Base-by-base conservation (phyloP, 2,113 vertebrate genomes). In the Silurus asotus region DNA sequence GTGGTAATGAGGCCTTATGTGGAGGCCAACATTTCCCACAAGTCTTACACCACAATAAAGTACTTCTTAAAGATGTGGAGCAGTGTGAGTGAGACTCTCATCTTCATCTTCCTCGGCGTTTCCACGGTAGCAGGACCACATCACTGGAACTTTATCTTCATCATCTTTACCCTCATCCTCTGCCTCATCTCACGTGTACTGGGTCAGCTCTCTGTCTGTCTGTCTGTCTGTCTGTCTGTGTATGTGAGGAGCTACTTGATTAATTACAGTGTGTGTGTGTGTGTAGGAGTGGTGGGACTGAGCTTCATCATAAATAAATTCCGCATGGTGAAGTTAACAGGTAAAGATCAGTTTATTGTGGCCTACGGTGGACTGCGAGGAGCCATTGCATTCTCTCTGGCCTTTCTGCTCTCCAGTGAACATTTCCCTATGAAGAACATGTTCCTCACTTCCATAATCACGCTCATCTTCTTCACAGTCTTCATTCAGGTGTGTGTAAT, bases 11-110 rank as follows among this genome's bases (percentile, higher is more conserved):
- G 96, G 1, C 98, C 98, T 0, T 99, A 99, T 0, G 97, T 99
- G 91, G 97, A 99, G 91, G 98, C 98, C 91, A 99, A 99, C 92
- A 97, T 99, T 90, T 99, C 98, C 89, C 98, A 99, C 92, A 99
- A 99, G 89, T 99, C 98, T 75, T 97, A 98, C 94, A 99, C 97
- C 9, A 99, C 98, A 91, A 96, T 99, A 94, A 99, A 99, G 28
- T 99, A 99, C 74, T 99, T 99, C 93, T 93, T 99, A 89, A 99
- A 99, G 95, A 99, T 99, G 98, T 99, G 97, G 98, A 99, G 97
- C 95, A 99, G 97, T 0, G 96, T 99, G 91, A 99, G 97, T 0
- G 98, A 99, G 93, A 99, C 98, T 5, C 96, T 99, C 90, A 99
- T 99, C 94, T 99, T 99, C 91, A 98, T 99, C 93, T 99, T 99